Conservation (phyloP, 2,797 vertebrate genomes). For the Pelodytes ibericus region DNA sequence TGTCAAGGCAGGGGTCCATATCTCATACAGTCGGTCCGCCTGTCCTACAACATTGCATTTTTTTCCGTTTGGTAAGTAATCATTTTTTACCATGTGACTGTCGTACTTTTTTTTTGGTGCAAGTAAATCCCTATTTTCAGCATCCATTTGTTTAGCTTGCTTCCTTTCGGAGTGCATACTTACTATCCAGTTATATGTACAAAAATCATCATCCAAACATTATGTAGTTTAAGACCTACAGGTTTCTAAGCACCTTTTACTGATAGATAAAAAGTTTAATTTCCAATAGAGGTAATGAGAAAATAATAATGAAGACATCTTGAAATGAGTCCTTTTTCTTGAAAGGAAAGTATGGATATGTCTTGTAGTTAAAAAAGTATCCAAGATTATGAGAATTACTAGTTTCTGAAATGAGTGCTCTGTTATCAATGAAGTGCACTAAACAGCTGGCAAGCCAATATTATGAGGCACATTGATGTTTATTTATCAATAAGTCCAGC, state of each 20-base stretch:
- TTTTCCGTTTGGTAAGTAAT: too few species aligned
- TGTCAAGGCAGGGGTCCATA: too few species aligned
- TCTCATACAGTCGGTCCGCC: too few species aligned
- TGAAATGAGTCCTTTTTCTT: too few species aligned
- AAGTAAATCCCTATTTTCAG: too few species aligned
- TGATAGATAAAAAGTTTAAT: slow-evolving; percentile 69
- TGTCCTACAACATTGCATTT: too few species aligned
- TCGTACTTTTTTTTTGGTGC: too few species aligned
- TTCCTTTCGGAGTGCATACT: too few species aligned
- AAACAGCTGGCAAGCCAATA: slow-evolving; percentile 56
- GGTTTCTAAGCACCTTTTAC: slow-evolving; percentile 62
- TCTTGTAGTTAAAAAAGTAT: background rate
- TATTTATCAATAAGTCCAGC: slow-evolving; percentile 95
- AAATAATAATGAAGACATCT: slow-evolving; percentile 35
- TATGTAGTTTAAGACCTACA: slow-evolving; percentile 62
- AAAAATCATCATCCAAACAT: slow-evolving; percentile 39
- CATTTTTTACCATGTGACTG: too few species aligned
- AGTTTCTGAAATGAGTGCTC: slow-evolving; percentile 30
- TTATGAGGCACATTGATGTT: slow-evolving; percentile 66
- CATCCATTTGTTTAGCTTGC: too few species aligned
- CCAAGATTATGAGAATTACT: slow-evolving; percentile 8
- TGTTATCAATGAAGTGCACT: slow-evolving; percentile 7
- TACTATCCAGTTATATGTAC: too few species aligned
- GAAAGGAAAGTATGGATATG: background rate
- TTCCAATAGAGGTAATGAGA: slow-evolving; percentile 72